Evolutionary conservation across 2,888 invertebrate species (phyloP).

Genomic region (Oscheius sp.): DNA sequence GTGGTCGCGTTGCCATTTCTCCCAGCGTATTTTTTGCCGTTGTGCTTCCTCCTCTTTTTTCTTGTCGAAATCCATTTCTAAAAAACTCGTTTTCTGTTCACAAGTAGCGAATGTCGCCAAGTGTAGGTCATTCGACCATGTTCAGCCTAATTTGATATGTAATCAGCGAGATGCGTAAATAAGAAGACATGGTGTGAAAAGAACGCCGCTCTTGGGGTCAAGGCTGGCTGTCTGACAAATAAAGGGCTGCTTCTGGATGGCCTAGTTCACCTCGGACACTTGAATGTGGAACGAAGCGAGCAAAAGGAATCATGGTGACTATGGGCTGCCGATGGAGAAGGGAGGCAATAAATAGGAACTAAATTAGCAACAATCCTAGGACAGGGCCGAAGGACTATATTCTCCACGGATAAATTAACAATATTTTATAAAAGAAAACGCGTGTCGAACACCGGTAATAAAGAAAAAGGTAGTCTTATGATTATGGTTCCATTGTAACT

Average conservation of each 20-base stretch:
- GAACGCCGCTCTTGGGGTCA: conserved; percentile 34
- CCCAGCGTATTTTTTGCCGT: conserved; percentile 57
- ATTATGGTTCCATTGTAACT: conserved; percentile 7
- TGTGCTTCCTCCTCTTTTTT: conserved; percentile 56
- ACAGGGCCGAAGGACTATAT: background rate
- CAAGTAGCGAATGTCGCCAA: background rate
- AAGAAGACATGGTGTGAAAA: conserved; percentile 27
- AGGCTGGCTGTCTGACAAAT: conserved; percentile 22
- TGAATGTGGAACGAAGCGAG: background rate
- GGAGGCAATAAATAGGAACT: background rate
- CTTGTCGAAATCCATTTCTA: conserved; percentile 51
- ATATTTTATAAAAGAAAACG: background rate
- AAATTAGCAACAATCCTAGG: conserved; percentile 3
- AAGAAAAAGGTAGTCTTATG: background rate
- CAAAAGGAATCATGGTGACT: conserved; percentile 13
- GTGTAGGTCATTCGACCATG: background rate
- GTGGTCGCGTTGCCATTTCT: conserved; percentile 56
- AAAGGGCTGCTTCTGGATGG: background rate
- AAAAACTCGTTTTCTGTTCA: background rate
- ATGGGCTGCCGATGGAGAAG: background rate
- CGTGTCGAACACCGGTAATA: conserved; percentile 4
- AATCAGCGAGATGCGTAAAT: conserved; percentile 20
- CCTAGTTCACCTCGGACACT: background rate
- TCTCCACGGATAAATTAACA: background rate
- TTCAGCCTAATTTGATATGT: conserved; percentile 27